A percentile compares a stretch with the other conserved stretches of the same genome.
Evolutionary conservation across 2,888 invertebrate genomes (phyloP).

Genomic region (Drosophila seclusa): DNA sequence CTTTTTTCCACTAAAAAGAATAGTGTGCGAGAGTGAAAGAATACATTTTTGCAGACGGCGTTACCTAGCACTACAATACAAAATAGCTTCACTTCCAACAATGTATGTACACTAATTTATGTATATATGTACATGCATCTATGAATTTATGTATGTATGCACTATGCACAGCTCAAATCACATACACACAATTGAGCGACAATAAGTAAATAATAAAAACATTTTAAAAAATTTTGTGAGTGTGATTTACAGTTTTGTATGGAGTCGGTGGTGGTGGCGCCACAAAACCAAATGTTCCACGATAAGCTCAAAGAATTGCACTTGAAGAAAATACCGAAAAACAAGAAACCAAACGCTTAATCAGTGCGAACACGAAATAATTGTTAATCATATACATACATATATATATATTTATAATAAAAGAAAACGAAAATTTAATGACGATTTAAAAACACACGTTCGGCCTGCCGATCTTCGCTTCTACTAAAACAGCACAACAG

Average conservation of each 20-base stretch:
- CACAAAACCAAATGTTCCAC: constrained; percentile 35
- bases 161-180: constrained; percentile 8
- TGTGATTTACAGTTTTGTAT: background rate
- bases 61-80: constrained; percentile 10
- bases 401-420: background rate
- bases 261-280: constrained; percentile 15
- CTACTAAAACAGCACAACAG: constrained; percentile 20
- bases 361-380: background rate
- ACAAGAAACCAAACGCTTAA: constrained; percentile 2
- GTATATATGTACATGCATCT: background rate
- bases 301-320: constrained; percentile 28
- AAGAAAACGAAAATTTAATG: constrained; percentile 14
- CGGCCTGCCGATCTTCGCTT: constrained; percentile 18
- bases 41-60: constrained; percentile 5
- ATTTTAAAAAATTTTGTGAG: no score
- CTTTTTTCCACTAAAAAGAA: constrained; percentile 16
- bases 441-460: constrained; percentile 29
- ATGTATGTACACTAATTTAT: background rate
- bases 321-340: constrained; percentile 11
- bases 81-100: background rate
- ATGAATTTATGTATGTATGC: background rate
- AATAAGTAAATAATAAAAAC: no score
- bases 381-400: no score
- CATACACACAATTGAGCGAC: constrained; percentile 13
- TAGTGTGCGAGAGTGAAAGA: constrained; percentile 1